Evolutionary conservation across 2,113 vertebrate genomes (phyloP).

Genomic region (Heterochromis multidens): DNA sequence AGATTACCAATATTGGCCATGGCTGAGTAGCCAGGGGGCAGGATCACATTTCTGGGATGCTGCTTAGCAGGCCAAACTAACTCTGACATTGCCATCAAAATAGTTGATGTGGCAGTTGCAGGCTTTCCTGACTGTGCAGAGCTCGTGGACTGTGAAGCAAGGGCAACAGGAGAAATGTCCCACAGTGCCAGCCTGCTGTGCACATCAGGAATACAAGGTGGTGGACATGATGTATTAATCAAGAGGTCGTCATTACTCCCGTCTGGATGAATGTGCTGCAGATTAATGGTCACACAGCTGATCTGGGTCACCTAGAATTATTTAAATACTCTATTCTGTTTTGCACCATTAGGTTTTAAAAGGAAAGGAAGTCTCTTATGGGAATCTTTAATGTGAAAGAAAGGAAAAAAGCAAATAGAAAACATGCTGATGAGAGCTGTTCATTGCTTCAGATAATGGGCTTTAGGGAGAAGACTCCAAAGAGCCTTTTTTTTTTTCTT

Average conservation of each 20-base stretch:
- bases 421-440: slow-evolving; percentile 16
- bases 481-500: background rate
- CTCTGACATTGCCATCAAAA: slow-evolving; percentile 29
- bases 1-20: slow-evolving; percentile 31
- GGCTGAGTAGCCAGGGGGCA: slow-evolving; percentile 1
- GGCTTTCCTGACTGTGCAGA: slow-evolving; percentile 28
- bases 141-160: background rate
- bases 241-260: slow-evolving; percentile 26
- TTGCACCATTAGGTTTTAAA: slow-evolving; percentile 20
- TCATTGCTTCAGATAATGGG: background rate
- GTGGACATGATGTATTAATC: slow-evolving; percentile 44
- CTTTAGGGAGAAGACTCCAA: slow-evolving; percentile 2
- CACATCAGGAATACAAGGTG: background rate
- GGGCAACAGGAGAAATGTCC: slow-evolving; percentile 19
- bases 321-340: background rate
- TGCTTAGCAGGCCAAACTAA: slow-evolving; percentile 34
- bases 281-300: background rate
- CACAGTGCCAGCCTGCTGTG: slow-evolving; percentile 35
- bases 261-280: slow-evolving; percentile 6
- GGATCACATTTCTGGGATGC: slow-evolving; percentile 31
- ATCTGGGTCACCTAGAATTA: background rate
- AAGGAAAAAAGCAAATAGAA: background rate
- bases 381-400: background rate
- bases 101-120: slow-evolving; percentile 35
- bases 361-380: background rate